phyloP scores from a whole-genome alignment of 2,797 vertebrate species.

The Falco biarmicus region DNA sequence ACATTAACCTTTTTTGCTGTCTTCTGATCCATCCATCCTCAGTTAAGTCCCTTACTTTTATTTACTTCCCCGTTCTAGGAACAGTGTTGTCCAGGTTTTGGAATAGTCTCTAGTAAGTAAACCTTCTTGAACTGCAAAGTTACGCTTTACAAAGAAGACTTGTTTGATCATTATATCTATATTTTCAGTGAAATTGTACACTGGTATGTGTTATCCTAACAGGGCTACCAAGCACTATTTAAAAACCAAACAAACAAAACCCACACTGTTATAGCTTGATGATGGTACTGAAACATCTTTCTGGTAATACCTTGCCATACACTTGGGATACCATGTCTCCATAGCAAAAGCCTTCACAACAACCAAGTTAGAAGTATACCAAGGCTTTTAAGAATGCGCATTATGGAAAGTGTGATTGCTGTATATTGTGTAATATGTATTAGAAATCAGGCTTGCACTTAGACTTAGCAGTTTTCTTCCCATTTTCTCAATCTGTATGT shows the following conservation, averaged over 20 bases:
- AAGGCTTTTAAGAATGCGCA: not conserved
- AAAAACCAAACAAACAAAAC: no score
- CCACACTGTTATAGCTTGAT: not conserved
- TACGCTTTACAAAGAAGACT: not conserved
- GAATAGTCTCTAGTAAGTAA: not conserved
- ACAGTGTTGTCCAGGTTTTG: not conserved
- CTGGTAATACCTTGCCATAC: not conserved
- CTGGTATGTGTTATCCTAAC: not conserved
- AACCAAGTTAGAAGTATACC: not conserved
- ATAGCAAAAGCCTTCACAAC: not conserved
- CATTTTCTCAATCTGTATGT: not conserved
- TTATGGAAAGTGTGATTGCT: not conserved
- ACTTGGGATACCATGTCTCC: not conserved
- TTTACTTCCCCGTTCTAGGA: not conserved
- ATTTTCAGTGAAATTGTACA: not conserved
- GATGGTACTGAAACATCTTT: not conserved
- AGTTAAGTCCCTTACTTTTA: not conserved
- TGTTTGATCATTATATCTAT: not conserved
- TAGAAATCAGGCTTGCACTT: not conserved
- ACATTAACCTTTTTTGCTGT: not conserved
- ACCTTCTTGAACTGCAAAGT: not conserved
- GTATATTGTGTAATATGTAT: not conserved
- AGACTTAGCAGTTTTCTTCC: not conserved
- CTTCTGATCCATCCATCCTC: not conserved
- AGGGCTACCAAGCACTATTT: not conserved